These are phyloP conservation scores for Ischnus inquisitorius DNA, from an alignment of 2,888 invertebrate species.

Conservation along the genomic window DNA sequence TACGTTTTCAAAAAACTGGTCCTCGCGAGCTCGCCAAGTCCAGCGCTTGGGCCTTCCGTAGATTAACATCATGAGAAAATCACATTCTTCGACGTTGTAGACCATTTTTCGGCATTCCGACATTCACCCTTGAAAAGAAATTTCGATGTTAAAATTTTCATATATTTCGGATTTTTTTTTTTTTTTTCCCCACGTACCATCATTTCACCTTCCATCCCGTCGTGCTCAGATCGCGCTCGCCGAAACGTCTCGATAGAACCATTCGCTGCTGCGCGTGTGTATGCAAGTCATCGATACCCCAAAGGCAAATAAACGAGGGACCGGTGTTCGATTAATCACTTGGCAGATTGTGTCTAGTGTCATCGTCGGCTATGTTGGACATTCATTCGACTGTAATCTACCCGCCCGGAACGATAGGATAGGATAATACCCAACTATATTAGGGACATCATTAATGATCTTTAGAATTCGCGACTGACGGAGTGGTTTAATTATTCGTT, in stretches of 20 bases:
- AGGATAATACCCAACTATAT: conserved; percentile 33
- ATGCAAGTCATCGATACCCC: conserved; percentile 4
- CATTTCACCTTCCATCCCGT: too few species aligned
- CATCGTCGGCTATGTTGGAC: conserved; percentile 25
- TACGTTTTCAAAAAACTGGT: too few species aligned
- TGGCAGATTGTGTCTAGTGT: conserved; percentile 36
- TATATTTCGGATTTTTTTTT: too few species aligned
- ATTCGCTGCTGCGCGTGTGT: background rate
- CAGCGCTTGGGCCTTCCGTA: too few species aligned
- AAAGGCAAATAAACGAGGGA: background rate
- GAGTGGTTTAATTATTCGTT: conserved; percentile 58
- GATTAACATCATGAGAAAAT: too few species aligned
- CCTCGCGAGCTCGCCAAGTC: too few species aligned
- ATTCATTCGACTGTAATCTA: conserved; percentile 7
- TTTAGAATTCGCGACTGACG: conserved; percentile 42
- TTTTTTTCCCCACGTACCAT: too few species aligned
- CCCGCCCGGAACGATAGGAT: background rate
- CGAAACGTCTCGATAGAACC: background rate
- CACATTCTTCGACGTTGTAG: too few species aligned
- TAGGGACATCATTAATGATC: conserved; percentile 53
- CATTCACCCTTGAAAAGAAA: too few species aligned
- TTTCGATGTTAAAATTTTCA: too few species aligned
- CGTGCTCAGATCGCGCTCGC: background rate
- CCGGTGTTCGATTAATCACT: conserved; percentile 56
- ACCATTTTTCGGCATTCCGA: too few species aligned